Base-by-base conservation (phyloP, 1,140 invertebrate species). In the Gerris buenoi region DNA sequence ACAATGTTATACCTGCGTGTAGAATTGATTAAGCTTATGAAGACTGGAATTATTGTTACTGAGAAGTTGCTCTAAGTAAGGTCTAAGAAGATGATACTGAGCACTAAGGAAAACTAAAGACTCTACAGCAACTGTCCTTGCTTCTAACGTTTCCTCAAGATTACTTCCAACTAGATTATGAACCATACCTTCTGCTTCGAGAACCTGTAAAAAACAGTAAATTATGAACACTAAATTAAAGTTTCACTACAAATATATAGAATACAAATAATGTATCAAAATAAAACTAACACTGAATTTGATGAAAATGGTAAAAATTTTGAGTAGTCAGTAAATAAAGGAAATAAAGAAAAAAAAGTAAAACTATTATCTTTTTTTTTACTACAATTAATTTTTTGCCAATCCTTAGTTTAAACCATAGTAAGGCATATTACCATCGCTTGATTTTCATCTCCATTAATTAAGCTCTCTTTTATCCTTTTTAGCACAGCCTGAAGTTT, bases 111-210 rank as follows among this genome's bases (percentile, higher is more conserved):
- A 97, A 72, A 93, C 85, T 1, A 93, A 81, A 71, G 93, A 97
- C 79, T 98, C 95, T 0, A 94, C 87, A 0, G 89, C 95, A 2
- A 96, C 88, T 27, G 95, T 86, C 70, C 95, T 82, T 75, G 95
- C 91, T 1, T 86, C 80, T 46, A 46, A 46, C 5, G 5, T 10
- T 46, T 46, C 5, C 33, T 46, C 5, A 46, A 46, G 5, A 18
- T 46, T 46, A 10, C 33, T 18, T 5, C 18, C 18, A 46, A 5
- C 18, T 10, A 46, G 33, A 46, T 18, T 46, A 5, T 5, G 33
- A 5, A 46, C 5, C 33, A 46, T 46, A 46, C 33, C 33, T 46
- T 46, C 33, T 46, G 33, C 33, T 46, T 46, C 33, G 5, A 46
- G 5, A 5, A 46, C 33, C 33, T 46, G 18, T 10, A 46, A 46